Conservation (phyloP, 2,888 invertebrate species). For the Thecophora atra region DNA sequence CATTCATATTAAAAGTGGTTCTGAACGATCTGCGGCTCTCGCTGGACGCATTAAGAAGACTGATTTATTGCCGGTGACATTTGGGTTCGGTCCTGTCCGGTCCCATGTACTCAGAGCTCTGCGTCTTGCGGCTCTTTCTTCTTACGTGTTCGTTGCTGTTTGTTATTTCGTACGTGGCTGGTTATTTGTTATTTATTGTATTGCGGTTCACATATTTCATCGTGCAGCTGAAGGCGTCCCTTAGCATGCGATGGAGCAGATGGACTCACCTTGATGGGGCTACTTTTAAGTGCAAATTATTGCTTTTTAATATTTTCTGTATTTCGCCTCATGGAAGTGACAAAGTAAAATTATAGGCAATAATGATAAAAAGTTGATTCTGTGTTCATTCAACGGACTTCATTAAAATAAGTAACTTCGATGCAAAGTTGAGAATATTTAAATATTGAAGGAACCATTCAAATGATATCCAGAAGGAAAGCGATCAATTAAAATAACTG, state of each 20-base stretch:
- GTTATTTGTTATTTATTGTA: not conserved
- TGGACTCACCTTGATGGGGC: not conserved
- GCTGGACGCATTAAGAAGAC: slow-evolving; percentile 46
- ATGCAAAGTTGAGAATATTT: too few species aligned
- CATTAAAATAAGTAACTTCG: too few species aligned
- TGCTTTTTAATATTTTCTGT: too few species aligned
- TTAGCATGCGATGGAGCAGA: not conserved
- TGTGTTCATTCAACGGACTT: too few species aligned
- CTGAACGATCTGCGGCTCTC: slow-evolving; percentile 25
- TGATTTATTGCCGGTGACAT: slow-evolving; percentile 60
- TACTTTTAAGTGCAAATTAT: too few species aligned
- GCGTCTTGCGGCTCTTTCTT: not conserved
- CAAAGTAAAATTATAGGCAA: too few species aligned
- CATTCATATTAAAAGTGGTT: slow-evolving; percentile 25
- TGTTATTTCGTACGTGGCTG: not conserved
- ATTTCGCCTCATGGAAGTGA: too few species aligned
- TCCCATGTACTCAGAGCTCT: slow-evolving; percentile 25
- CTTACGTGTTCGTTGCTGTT: slow-evolving; percentile 24
- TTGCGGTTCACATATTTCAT: not conserved
- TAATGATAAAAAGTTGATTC: too few species aligned
- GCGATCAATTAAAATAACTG: too few species aligned
- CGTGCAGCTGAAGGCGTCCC: not conserved
- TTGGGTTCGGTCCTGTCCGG: slow-evolving; percentile 30
- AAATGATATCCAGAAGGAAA: too few species aligned
- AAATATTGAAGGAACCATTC: too few species aligned